Base-by-base conservation (phyloP, 2,797 vertebrate species). In the Valencia hispanica region DNA sequence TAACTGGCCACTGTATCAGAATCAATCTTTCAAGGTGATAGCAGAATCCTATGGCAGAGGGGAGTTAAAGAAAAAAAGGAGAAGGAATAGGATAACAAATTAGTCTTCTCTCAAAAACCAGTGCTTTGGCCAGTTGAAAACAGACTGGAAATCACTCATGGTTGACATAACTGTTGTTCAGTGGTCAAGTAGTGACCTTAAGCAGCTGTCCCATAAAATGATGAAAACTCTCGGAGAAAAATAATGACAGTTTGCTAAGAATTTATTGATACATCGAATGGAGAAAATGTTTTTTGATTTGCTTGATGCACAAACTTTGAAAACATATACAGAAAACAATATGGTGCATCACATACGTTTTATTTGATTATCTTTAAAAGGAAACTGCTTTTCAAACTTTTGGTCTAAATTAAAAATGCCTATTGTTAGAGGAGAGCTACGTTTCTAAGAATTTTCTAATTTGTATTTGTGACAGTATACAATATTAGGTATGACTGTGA, bases 21-120 rank as follows among this genome's bases (percentile, higher is more conserved):
- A 91, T 93, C 89, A 86, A 87, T 91, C 83, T 81, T 83, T 81
- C 79, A 79, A 66, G 63, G 36, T 41, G 63, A 66, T 41, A 66
- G 36, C 63, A 66, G 63, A 25, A 66, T 41, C 63, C 20, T 39
- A 25, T 14, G 63, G 20, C 36, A 39, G 34, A 39, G 18, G 30
- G 15, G 57, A 32, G 14, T 17, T 14, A 9, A 34, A 27, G 7
- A 15, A 57, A 27, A 53, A 36, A 39, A 32, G 4, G 1, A 25
- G 39, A 36, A 39, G 0, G 22, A 14, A 12, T 14, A 66, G 11
- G 36, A 41, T 41, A 66, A 66, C 63, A 66, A 41, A 66, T 39
- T 14, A 36, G 63, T 41, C 63, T 12, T 11, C 22, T 5, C 63
- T 39, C 10, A 20, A 41, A 41, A 25, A 36, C 36, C 22, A 4